Evolutionary conservation across 2,113 vertebrate genomes (phyloP).

Genomic region (Eubucco bourcierii): DNA sequence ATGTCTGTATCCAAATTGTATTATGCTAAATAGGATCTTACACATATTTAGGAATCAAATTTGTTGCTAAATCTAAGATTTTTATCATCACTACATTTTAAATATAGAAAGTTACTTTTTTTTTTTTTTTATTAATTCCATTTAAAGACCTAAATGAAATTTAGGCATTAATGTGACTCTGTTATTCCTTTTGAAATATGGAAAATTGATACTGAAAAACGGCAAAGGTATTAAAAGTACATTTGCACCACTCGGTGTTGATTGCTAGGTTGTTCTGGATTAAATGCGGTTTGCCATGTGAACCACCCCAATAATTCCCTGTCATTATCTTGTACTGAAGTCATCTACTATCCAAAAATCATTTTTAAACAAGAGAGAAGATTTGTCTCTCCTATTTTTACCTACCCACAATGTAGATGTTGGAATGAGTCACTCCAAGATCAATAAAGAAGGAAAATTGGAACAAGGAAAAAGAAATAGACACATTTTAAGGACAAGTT

Average conservation of each 20-base stretch:
- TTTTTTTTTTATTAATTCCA: not conserved
- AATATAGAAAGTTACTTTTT: not conserved
- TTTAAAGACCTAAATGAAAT: not conserved
- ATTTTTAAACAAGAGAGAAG: not conserved
- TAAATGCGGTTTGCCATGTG: not conserved
- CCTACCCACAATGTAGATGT: not conserved
- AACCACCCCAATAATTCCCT: not conserved
- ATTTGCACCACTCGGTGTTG: not conserved
- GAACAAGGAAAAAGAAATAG: not conserved
- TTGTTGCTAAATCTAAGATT: not conserved
- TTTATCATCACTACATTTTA: not conserved
- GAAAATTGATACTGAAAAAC: not conserved
- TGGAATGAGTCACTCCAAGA: not conserved
- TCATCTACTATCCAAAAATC: not conserved
- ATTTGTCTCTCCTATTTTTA: not conserved
- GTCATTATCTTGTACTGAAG: not conserved
- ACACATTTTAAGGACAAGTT: not conserved
- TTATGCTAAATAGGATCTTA: not conserved
- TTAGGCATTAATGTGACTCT: not conserved
- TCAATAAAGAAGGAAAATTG: not conserved
- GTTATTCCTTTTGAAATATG: not conserved
- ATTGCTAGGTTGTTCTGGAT: not conserved
- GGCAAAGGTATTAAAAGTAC: not conserved
- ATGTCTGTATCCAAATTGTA: accelerated
- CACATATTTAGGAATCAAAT: accelerated